phyloP scores from a whole-genome alignment of 2,113 vertebrate genomes.

The Crotalus helleri region DNA sequence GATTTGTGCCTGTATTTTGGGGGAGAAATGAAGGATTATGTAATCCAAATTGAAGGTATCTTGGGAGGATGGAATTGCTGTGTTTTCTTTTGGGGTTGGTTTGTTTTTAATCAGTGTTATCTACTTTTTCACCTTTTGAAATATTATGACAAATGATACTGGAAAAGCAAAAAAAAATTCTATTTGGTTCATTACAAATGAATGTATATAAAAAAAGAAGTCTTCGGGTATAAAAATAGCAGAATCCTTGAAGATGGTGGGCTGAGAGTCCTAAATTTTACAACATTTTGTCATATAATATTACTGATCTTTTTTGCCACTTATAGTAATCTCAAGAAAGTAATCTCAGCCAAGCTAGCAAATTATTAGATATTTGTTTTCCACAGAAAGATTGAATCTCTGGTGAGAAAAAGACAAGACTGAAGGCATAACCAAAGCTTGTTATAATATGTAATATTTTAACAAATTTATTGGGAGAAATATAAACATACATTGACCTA shows the following conservation, averaged over 20 bases:
- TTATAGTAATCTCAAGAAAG: background rate
- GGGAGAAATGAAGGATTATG: background rate
- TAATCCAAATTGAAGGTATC: background rate
- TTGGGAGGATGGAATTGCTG: background rate
- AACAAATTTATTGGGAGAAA: background rate
- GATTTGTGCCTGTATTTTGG: background rate
- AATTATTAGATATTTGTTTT: background rate
- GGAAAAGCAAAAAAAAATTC: background rate
- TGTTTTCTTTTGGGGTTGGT: background rate
- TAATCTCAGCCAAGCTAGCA: background rate
- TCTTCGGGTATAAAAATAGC: background rate
- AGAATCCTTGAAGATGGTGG: background rate
- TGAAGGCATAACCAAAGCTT: background rate
- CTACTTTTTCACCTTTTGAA: background rate
- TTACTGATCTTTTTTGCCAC: background rate
- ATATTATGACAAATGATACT: background rate
- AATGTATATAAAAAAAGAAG: background rate
- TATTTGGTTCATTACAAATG: background rate
- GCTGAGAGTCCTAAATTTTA: background rate
- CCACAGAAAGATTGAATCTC: background rate
- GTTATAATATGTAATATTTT: background rate
- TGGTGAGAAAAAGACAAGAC: background rate
- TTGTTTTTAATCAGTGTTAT: background rate
- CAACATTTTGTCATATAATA: background rate
- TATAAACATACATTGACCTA: background rate